Evolutionary conservation across 2,797 vertebrate species (phyloP).

Genomic region (Otolemur crassicaudatus): DNA sequence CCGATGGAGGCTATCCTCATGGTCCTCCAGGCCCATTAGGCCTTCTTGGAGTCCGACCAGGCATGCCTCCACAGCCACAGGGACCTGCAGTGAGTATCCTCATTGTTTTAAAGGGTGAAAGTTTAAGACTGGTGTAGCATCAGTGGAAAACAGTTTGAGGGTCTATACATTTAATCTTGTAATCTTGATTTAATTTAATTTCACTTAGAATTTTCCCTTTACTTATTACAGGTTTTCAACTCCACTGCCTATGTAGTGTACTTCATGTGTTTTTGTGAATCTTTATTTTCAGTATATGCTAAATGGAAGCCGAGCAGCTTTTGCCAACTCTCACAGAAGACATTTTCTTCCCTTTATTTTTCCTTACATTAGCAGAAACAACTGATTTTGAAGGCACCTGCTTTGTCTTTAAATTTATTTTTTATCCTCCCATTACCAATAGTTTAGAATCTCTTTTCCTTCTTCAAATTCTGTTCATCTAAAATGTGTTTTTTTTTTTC

Average conservation of each 20-base stretch:
- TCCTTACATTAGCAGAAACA: neutral
- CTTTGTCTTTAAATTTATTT: neutral
- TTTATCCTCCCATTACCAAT: neutral
- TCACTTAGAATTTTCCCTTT: neutral
- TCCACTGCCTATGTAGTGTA: neutral
- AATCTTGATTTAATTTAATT: neutral
- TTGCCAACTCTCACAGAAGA: neutral
- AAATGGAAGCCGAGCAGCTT: neutral
- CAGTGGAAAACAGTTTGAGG: neutral
- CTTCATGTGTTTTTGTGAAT: neutral
- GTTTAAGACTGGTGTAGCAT: neutral
- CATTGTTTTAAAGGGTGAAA: neutral
- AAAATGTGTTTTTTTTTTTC: neutral
- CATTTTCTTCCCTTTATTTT: slow-evolving; percentile 9
- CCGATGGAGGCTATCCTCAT: slow-evolving; percentile 96
- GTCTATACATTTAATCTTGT: slow-evolving; percentile 8
- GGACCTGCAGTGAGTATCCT: slow-evolving; percentile 93
- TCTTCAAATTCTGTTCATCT: neutral
- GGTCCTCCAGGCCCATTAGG: slow-evolving; percentile 96
- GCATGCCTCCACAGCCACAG: slow-evolving; percentile 96
- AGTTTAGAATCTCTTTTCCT: slow-evolving; percentile 12
- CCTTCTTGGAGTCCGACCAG: slow-evolving; percentile 95
- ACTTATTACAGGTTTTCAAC: neutral
- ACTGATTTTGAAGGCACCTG: neutral
- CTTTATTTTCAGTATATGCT: slow-evolving; percentile 1